Conservation (phyloP, 2,888 invertebrate genomes). For the Diarsia brunnea region DNA sequence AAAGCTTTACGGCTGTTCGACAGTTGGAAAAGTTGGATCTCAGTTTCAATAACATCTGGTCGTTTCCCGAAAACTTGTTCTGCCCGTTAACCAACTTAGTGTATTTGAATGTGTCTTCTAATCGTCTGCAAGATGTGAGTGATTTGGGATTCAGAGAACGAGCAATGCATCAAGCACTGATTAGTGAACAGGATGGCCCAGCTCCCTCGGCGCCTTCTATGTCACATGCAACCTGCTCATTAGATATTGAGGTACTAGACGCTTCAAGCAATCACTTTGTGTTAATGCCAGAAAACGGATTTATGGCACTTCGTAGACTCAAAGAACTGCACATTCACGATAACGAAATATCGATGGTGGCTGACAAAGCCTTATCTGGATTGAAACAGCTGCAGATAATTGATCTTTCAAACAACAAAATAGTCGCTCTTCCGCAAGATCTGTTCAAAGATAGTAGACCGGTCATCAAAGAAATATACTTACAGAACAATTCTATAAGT, state of each 20-base stretch:
- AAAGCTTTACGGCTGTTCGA: constrained; percentile 94
- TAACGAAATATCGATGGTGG: constrained; percentile 97
- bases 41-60: constrained; percentile 97
- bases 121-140: constrained; percentile 96
- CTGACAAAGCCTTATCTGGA: constrained; percentile 95
- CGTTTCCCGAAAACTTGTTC: constrained; percentile 96
- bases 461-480: constrained; percentile 96
- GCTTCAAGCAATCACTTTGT: constrained; percentile 96
- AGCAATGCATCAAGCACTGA: constrained; percentile 92
- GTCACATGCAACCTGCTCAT: constrained; percentile 92
- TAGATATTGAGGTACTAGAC: constrained; percentile 96
- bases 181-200: constrained; percentile 91
- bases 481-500: constrained; percentile 97
- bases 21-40: constrained; percentile 96
- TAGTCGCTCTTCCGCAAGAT: constrained; percentile 96
- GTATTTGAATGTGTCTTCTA: constrained; percentile 96
- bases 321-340: constrained; percentile 95
- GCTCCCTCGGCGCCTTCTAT: constrained; percentile 82
- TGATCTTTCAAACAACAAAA: constrained; percentile 97
- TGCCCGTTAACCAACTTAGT: constrained; percentile 95
- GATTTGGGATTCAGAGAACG: constrained; percentile 96
- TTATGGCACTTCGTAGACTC: constrained; percentile 94
- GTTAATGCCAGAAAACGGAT: constrained; percentile 95
- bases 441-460: constrained; percentile 95
- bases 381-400: constrained; percentile 95